Evolutionary conservation across 2,888 invertebrate genomes (phyloP), one percentile per base, ranked within the genome.

Genomic region (Plebejus melissa): DNA sequence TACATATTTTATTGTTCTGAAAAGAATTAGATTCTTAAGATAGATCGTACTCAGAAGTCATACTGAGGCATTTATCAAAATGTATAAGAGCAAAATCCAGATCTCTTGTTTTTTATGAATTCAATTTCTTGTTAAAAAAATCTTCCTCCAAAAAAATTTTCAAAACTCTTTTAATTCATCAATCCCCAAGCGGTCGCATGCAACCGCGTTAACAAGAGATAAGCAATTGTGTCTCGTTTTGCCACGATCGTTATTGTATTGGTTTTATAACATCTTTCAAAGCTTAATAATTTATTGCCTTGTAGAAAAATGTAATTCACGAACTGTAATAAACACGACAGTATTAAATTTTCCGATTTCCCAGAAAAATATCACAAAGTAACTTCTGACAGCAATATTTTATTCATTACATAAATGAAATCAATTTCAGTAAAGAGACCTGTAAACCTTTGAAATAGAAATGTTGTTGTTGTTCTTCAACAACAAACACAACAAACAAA

Each of bases 391-490:
- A 13, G 32, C 13, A 32, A 65, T 65, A 65, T 36, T 65, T 65
- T 65, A 65, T 65, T 65, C 13, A 65, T 65, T 65, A 65, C 65
- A 16, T 13, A 36, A 65, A 65, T 65, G 32, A 65, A 65, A 65
- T 65, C 65, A 65, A 65, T 36, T 74, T 74, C 72, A 75, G 54
- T 70, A 72, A 69, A 76, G 74, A 76, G 72, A 75, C 74, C 72
- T 50, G 75, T 60, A 72, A 76, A 75, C 75, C 65, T 65, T 65
- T 16, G 32, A 65, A 36, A 65, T 65, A 65, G 65, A 32, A 65
- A 65, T 36, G 65, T 65, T 65, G 60, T 58, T 58, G 6, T 58
- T 58, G 22, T 58, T 54, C 22, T 58, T 65, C 32, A 58, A 58
- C 58, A 58, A 58, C 58, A 58, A 58, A 22, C 60, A 65, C 11